These are phyloP conservation scores for Candidula unifasciata DNA, from an alignment of 2,888 invertebrate genomes.

Conservation along the genomic window DNA sequence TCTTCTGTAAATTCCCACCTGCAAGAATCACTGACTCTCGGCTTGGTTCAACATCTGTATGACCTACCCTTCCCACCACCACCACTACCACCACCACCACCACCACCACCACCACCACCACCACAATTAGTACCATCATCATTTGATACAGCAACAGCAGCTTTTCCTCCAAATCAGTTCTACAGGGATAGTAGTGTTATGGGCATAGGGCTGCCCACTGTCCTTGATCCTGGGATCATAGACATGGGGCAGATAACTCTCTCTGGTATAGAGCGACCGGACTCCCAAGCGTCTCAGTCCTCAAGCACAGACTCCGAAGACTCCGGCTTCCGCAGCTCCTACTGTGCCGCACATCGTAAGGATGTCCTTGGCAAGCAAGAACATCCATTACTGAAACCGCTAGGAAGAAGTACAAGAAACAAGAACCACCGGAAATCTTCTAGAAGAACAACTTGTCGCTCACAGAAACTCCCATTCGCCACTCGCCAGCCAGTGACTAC, in stretches of 20 bases:
- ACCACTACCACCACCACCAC: background rate
- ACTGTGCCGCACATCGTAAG: slow-evolving; percentile 64
- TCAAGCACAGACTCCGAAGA: slow-evolving; percentile 71
- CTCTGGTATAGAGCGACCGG: slow-evolving; percentile 60
- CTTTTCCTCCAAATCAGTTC: slow-evolving; percentile 37
- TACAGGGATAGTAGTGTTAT: slow-evolving; percentile 29
- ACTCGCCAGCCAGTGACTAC: background rate
- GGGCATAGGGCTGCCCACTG: slow-evolving; percentile 17
- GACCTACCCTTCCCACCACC: background rate
- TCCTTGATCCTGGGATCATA: background rate
- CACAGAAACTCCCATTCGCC: background rate
- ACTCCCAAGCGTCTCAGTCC: slow-evolving; percentile 67
- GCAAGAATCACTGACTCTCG: background rate
- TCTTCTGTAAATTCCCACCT: background rate
- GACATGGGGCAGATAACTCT: slow-evolving; percentile 20
- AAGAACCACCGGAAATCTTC: background rate
- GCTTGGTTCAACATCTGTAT: background rate
- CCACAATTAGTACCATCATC: background rate
- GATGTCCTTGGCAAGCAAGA: slow-evolving; percentile 54
- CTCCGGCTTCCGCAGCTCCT: slow-evolving; percentile 72
- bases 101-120: background rate
- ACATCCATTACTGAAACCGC: slow-evolving; percentile 65
- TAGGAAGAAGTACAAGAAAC: slow-evolving; percentile 22
- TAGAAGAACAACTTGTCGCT: slow-evolving; percentile 1
- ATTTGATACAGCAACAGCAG: background rate